Base-by-base conservation (phyloP, 1,140 invertebrate genomes). In the Caenorhabditis inopinata region DNA sequence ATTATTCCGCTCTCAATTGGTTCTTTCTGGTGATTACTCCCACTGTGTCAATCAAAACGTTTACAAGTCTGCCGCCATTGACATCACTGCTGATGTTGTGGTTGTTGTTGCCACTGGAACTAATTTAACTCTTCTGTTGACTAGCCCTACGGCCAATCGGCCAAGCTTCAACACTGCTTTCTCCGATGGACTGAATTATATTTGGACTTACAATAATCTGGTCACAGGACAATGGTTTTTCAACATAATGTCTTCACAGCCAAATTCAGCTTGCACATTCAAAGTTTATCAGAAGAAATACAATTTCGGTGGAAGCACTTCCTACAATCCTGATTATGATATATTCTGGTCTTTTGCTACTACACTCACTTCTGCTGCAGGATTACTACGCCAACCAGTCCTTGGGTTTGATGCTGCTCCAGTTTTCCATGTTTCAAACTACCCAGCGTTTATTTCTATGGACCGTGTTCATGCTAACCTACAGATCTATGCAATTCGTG, bases 371-470 rank as follows among this genome's bases (percentile, higher is more conserved):
- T 84, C 45, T 38, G 38, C 46, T 14, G 32, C 14, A 51, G 85
- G 53, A 81, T 27, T 51, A 74, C 68, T 32, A 3, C 38, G 38
- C 6, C 81, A 85, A 27, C 83, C 84, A 14, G 42, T 85, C 35
- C 18, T 74, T 27, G 81, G 68, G 16, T 38, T 27, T 47, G 53
- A 73, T 18, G 68, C 46, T 38, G 21, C 48, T 29, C 48, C 58
- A 80, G 35, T 82, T 16, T 76, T 82, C 74, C 84, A 84, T 53
- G 58, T 85, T n/a, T 62, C 80, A 42, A 77, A 80, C 68, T 80
- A 82, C 45, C 74, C 51, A 16, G 42, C 45, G 3, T 51, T 76
- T 6, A 68, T 74, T 14, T 78, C 51, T 0, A 47, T 75, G 47
- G 79, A 73, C 46, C 25, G 75, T 7, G 48, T 83, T 14, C 45